A percentile compares a stretch with the other conserved stretches of the same genome.
Evolutionary conservation across 2,113 vertebrate genomes (phyloP).

Genomic region (Agelaius tricolor): DNA sequence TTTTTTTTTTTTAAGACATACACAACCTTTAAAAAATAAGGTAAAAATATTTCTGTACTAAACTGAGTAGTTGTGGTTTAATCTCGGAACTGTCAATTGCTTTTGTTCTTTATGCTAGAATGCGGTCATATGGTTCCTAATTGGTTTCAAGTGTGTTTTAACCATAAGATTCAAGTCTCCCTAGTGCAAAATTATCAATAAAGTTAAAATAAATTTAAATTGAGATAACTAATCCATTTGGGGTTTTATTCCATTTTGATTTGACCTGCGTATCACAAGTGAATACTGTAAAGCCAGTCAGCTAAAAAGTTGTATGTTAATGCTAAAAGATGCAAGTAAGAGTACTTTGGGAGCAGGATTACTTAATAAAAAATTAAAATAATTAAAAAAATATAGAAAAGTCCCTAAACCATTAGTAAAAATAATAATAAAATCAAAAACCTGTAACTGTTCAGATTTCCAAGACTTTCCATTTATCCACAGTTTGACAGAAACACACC

Average conservation of each 20-base stretch:
- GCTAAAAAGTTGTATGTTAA: constrained; percentile 70
- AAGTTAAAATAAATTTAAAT: constrained; percentile 73
- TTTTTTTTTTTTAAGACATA: constrained; percentile 67
- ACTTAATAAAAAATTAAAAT: not conserved
- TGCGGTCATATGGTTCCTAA: constrained; percentile 57
- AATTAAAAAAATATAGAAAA: not conserved
- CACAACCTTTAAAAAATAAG: constrained; percentile 74
- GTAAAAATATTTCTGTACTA: constrained; percentile 71
- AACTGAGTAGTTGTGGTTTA: constrained; percentile 59
- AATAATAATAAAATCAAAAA: constrained; percentile 36
- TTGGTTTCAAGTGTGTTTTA: constrained; percentile 74
- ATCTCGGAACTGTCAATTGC: constrained; percentile 42
- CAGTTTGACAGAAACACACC: constrained; percentile 1
- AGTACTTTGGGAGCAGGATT: constrained; percentile 37
- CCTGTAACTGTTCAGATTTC: not conserved
- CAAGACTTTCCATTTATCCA: not conserved
- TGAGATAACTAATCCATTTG: constrained; percentile 64
- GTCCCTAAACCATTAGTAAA: not conserved
- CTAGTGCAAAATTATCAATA: constrained; percentile 69
- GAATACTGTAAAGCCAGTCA: constrained; percentile 66
- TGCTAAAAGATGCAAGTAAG: constrained; percentile 40
- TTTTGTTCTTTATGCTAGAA: constrained; percentile 72
- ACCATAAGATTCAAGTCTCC: constrained; percentile 68
- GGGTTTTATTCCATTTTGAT: constrained; percentile 66
- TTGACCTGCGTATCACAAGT: constrained; percentile 44